A percentile compares a stretch with the other conserved stretches of the same genome.
phyloP scores from a whole-genome alignment of 2,113 vertebrate genomes.

The Xiphophorus couchianus region DNA sequence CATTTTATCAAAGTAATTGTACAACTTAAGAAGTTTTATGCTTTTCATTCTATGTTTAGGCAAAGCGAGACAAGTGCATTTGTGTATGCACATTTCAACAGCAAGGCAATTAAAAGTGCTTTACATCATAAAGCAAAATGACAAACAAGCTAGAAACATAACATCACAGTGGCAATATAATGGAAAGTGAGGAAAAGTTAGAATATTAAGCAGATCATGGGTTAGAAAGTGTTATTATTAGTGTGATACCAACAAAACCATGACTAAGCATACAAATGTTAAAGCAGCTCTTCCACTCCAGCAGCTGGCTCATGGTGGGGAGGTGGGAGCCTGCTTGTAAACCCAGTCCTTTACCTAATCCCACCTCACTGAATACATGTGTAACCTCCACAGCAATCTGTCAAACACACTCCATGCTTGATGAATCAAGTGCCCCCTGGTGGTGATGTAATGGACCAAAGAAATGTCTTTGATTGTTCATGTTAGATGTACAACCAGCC shows the following conservation, averaged over 20 bases:
- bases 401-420: slow-evolving; percentile 73
- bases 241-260: not conserved
- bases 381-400: slow-evolving; percentile 73
- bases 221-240: not conserved
- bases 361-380: slow-evolving; percentile 60
- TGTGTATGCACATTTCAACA: no score
- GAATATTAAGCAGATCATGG: not conserved
- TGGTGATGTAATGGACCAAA: slow-evolving; percentile 80
- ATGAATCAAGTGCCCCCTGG: slow-evolving; percentile 82
- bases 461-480: slow-evolving; percentile 73
- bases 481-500: slow-evolving; percentile 73
- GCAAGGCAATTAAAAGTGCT: no score
- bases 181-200: no score
- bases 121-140: no score
- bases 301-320: slow-evolving; percentile 37
- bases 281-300: slow-evolving; percentile 20
- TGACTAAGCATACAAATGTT: not conserved
- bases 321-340: slow-evolving; percentile 60
- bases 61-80: no score
- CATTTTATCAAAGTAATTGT: no score
- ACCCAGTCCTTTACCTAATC: slow-evolving; percentile 53
- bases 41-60: no score
- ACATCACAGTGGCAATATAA: no score
- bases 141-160: no score
- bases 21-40: no score